Conservation (phyloP, 64 coral and sea anemone species). For the Trachythela sp. region DNA sequence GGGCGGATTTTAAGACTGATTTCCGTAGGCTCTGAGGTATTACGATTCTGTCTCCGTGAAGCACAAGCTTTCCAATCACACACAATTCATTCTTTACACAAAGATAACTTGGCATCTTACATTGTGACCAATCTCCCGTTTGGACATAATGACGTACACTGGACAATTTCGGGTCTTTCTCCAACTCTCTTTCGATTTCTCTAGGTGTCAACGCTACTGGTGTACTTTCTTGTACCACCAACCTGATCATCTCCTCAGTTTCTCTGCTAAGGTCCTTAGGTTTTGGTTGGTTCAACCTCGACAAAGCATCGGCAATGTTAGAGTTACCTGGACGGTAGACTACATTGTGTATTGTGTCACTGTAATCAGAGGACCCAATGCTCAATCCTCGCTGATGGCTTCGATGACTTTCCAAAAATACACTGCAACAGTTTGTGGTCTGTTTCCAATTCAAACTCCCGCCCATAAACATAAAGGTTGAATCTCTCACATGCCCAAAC, state of each 20-base stretch:
- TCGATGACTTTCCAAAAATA: background rate
- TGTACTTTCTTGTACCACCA: slow-evolving; percentile 24
- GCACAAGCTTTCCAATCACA: slow-evolving; percentile 19
- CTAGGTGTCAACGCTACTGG: slow-evolving; percentile 6
- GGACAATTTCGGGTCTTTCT: slow-evolving; percentile 29
- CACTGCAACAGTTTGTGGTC: background rate
- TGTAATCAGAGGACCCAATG: background rate
- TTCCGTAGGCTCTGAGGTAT: background rate
- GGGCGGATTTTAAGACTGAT: background rate
- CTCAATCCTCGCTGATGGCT: background rate
- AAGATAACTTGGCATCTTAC: slow-evolving; percentile 42
- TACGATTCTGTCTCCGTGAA: background rate
- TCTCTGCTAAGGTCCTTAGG: slow-evolving; percentile 34
- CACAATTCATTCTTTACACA: slow-evolving; percentile 65
- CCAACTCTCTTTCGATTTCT: background rate
- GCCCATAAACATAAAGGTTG: background rate
- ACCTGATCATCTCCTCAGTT: slow-evolving; percentile 32
- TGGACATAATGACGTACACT: slow-evolving; percentile 38
- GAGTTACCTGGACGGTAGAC: background rate
- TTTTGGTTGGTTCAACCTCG: slow-evolving; percentile 23
- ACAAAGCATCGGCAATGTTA: background rate
- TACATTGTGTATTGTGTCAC: background rate
- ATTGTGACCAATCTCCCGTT: slow-evolving; percentile 33
- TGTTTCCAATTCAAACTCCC: background rate
- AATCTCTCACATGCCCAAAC: background rate